Conservation (phyloP, 2,797 vertebrate species). For the Aeoliscus strigatus region DNA sequence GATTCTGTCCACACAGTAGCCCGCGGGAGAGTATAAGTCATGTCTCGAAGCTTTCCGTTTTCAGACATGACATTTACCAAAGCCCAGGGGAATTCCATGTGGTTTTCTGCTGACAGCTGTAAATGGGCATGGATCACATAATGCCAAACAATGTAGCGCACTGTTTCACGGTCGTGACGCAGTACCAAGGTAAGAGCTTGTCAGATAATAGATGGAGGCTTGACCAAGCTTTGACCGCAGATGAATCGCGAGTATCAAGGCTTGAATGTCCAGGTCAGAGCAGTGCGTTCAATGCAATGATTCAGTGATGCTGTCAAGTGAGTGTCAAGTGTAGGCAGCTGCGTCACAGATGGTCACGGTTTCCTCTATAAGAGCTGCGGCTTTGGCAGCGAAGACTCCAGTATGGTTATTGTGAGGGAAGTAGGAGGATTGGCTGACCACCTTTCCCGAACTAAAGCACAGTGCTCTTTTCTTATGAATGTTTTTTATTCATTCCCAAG, state of each 20-base stretch:
- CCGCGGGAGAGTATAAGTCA: slow-evolving; percentile 15
- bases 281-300: slow-evolving; percentile 9
- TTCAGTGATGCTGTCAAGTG: slow-evolving; percentile 23
- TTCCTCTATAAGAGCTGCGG: slow-evolving; percentile 58
- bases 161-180: slow-evolving; percentile 32
- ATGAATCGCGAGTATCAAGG: not conserved
- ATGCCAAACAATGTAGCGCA: slow-evolving; percentile 39
- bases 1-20: slow-evolving; percentile 30
- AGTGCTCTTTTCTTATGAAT: slow-evolving; percentile 33
- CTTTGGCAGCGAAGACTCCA: slow-evolving; percentile 48
- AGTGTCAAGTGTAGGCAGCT: slow-evolving; percentile 52
- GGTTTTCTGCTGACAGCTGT: slow-evolving; percentile 56
- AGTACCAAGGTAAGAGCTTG: slow-evolving; percentile 24
- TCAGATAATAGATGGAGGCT: slow-evolving; percentile 28
- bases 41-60: slow-evolving; percentile 28
- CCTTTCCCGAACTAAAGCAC: slow-evolving; percentile 33
- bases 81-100: slow-evolving; percentile 55
- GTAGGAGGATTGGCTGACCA: slow-evolving; percentile 37
- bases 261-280: slow-evolving; percentile 9
- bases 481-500: slow-evolving; percentile 10
- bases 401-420: slow-evolving; percentile 45
- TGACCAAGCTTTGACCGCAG: slow-evolving; percentile 7
- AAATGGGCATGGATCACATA: slow-evolving; percentile 41
- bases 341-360: slow-evolving; percentile 56
- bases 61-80: slow-evolving; percentile 48